Evolutionary conservation across 1,140 invertebrate species (phyloP).

Genomic region (Drosophila arawakana): DNA sequence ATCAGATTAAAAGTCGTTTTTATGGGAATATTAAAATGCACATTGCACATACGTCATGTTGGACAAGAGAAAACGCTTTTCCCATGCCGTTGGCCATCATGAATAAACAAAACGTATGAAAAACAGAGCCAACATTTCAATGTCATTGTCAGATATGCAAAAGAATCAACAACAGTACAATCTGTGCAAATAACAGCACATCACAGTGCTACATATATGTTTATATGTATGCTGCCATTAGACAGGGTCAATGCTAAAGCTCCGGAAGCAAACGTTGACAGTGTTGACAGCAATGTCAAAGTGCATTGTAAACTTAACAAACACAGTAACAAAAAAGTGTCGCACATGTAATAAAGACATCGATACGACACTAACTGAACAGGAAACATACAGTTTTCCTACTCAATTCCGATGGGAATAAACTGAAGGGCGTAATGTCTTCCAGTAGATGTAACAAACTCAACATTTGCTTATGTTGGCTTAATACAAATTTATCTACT

Average conservation of each 20-base stretch:
- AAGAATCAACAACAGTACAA: conserved; percentile 37
- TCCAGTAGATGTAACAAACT: conserved; percentile 1
- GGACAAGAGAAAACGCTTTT: conserved; percentile 35
- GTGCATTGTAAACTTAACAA: conserved; percentile 33
- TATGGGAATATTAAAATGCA: conserved; percentile 56
- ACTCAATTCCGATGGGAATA: conserved; percentile 4
- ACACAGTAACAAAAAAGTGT: conserved; percentile 13
- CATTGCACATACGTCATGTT: conserved; percentile 62
- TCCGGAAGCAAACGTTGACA: conserved; percentile 39
- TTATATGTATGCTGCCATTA: conserved; percentile 9
- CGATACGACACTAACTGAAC: background rate
- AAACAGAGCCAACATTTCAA: conserved; percentile 49
- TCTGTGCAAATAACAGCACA: conserved; percentile 56
- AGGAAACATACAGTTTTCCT: conserved; percentile 7
- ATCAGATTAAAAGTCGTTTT: conserved; percentile 37
- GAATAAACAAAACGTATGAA: conserved; percentile 59
- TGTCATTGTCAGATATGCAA: conserved; percentile 61
- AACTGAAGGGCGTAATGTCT: background rate
- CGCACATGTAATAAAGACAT: conserved; percentile 21
- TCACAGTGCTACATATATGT: background rate
- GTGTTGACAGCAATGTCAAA: conserved; percentile 40
- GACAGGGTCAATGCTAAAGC: conserved; percentile 39
- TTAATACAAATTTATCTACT: background rate
- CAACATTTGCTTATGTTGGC: background rate
- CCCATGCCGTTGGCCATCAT: conserved; percentile 35